A percentile compares a stretch with the other conserved stretches of the same genome.
Evolutionary conservation across 1,140 invertebrate species (phyloP).

Genomic region (Hyphantria cunea): DNA sequence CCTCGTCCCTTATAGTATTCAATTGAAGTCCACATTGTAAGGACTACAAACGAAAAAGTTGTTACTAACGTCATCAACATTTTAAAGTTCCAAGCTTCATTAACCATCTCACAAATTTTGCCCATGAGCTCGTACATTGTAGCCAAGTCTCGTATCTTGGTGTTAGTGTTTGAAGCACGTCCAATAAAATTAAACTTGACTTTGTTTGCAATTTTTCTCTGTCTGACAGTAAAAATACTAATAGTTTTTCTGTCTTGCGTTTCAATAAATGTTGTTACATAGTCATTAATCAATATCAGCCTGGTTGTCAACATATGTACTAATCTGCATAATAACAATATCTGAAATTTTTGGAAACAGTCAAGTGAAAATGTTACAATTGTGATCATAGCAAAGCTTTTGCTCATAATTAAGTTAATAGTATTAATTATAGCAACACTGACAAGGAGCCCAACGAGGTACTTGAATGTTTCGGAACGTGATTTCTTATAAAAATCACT

Average conservation of each 20-base stretch:
- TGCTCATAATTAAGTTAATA: too few species aligned
- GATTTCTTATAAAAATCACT: too few species aligned
- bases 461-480: too few species aligned
- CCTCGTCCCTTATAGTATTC: too few species aligned
- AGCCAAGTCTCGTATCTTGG: slow-evolving; percentile 50
- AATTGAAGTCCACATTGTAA: slow-evolving; percentile 60
- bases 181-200: slow-evolving; percentile 44
- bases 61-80: slow-evolving; percentile 55
- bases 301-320: slow-evolving; percentile 43
- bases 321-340: slow-evolving; percentile 52
- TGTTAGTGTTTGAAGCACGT: slow-evolving; percentile 37
- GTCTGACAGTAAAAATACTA: slow-evolving; percentile 29
- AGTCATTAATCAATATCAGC: slow-evolving; percentile 48
- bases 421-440: too few species aligned
- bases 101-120: slow-evolving; percentile 45
- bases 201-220: slow-evolving; percentile 22
- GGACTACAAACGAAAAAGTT: slow-evolving; percentile 53
- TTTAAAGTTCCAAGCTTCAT: slow-evolving; percentile 55
- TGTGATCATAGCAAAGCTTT: too few species aligned
- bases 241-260: slow-evolving; percentile 32
- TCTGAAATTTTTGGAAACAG: too few species aligned
- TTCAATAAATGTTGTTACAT: slow-evolving; percentile 44
- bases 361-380: too few species aligned
- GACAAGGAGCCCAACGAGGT: too few species aligned
- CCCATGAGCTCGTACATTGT: slow-evolving; percentile 49